Percentiles rank a stretch among this genome's conserved stretches.
These are phyloP conservation scores for Porites rus DNA, from an alignment of 92 coral and sea anemone genomes.

Conservation along the genomic window DNA sequence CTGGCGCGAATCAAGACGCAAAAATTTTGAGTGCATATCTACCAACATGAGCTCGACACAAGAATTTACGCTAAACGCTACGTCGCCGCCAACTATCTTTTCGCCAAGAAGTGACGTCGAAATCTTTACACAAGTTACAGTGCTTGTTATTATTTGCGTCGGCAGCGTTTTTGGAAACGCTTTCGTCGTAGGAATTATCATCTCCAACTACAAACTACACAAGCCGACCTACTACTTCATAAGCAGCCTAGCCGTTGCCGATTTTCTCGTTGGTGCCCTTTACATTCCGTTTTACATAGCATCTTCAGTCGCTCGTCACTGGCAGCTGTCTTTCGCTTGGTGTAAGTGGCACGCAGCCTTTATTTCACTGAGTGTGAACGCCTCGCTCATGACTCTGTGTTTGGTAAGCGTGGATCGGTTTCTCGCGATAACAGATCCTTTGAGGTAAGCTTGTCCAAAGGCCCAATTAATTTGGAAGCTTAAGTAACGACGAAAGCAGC, in stretches of 20 bases:
- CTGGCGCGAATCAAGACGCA: background rate
- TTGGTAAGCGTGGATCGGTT: constrained; percentile 81
- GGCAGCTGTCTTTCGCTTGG: constrained; percentile 70
- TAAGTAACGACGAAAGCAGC: no score
- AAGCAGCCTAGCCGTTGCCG: constrained; percentile 75
- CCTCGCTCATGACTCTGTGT: constrained; percentile 75
- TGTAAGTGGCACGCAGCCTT: constrained; percentile 76
- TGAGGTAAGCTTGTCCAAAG: constrained; percentile 53
- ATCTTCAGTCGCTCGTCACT: constrained; percentile 58
- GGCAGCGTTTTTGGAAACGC: constrained; percentile 69
- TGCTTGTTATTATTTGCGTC: constrained; percentile 50
- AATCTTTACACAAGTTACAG: constrained; percentile 33
- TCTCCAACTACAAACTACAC: constrained; percentile 71
- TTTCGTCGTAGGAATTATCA: constrained; percentile 52
- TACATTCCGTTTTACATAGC: constrained; percentile 75
- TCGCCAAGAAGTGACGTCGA: constrained; percentile 31
- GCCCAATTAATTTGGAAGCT: no score
- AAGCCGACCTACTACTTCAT: constrained; percentile 85
- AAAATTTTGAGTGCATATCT: background rate
- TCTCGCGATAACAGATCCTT: constrained; percentile 79
- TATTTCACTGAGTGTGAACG: constrained; percentile 74
- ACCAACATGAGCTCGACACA: constrained; percentile 5
- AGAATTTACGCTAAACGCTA: background rate
- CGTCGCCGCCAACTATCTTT: background rate
- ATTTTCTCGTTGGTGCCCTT: constrained; percentile 66